Evolutionary conservation across 2,113 vertebrate genomes (phyloP).

Genomic region (Entelurus aequoreus): DNA sequence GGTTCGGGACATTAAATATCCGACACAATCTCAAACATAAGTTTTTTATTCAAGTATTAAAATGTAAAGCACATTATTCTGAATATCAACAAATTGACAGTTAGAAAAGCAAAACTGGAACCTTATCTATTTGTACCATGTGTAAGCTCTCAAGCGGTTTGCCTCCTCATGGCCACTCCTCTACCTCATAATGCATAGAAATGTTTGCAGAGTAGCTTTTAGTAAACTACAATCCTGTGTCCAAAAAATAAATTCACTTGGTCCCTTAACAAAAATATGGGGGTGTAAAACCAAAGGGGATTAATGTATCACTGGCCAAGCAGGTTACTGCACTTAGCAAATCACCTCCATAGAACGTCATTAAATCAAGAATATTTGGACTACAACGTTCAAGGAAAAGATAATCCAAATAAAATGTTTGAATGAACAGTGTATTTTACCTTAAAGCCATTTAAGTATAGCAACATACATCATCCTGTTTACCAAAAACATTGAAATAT

Average conservation of each 20-base stretch:
- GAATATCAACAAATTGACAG: slow-evolving; percentile 72
- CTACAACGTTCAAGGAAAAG: slow-evolving; percentile 26
- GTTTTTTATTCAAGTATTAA: slow-evolving; percentile 81
- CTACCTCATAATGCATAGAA: slow-evolving; percentile 74
- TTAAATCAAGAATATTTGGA: slow-evolving; percentile 33
- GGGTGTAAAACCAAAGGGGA: slow-evolving; percentile 24
- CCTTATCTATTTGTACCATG: slow-evolving; percentile 54
- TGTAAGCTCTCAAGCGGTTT: slow-evolving; percentile 34
- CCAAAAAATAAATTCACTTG: slow-evolving; percentile 61
- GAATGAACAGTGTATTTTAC: slow-evolving; percentile 38
- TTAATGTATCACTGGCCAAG: slow-evolving; percentile 29
- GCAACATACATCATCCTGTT: slow-evolving; percentile 46
- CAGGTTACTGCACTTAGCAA: slow-evolving; percentile 49
- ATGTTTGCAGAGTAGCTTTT: slow-evolving; percentile 68
- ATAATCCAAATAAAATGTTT: slow-evolving; percentile 35
- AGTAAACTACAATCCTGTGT: slow-evolving; percentile 65
- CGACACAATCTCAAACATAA: slow-evolving; percentile 65
- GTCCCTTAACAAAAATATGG: slow-evolving; percentile 67
- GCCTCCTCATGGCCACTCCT: slow-evolving; percentile 26
- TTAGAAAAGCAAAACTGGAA: slow-evolving; percentile 70
- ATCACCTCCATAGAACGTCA: slow-evolving; percentile 33
- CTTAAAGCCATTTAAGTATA: slow-evolving; percentile 44
- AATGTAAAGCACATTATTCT: slow-evolving; percentile 76
- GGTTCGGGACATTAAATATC: slow-evolving; percentile 36
- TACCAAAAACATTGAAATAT: slow-evolving; percentile 39